These are phyloP conservation scores for Folsomia candida DNA, from an alignment of 2,888 invertebrate species.

Conservation along the genomic window DNA sequence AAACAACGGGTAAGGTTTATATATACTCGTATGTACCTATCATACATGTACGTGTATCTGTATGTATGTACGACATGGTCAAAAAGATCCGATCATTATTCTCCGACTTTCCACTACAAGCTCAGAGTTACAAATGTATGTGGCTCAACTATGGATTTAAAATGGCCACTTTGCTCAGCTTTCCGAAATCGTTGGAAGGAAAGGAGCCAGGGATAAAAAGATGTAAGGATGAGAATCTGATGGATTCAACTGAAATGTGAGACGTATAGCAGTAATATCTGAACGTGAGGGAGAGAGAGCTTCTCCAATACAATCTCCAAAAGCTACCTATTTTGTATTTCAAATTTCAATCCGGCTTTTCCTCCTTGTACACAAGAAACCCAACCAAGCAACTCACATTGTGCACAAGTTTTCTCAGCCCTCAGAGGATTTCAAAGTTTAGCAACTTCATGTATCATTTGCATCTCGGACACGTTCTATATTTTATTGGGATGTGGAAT, in stretches of 20 bases:
- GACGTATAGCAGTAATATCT: not conserved
- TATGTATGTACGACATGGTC: too few species aligned
- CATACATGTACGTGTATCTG: too few species aligned
- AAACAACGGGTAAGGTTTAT: too few species aligned
- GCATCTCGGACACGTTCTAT: not conserved
- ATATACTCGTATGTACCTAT: too few species aligned
- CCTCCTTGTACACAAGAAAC: too few species aligned
- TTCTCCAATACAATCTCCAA: not conserved
- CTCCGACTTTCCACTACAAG: not conserved
- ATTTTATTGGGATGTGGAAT: not conserved
- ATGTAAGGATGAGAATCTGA: not conserved
- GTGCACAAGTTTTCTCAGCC: not conserved
- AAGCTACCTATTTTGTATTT: not conserved
- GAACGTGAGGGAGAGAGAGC: not conserved
- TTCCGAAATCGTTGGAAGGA: not conserved
- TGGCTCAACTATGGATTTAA: not conserved
- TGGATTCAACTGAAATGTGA: not conserved
- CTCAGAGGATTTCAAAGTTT: not conserved
- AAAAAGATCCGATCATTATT: too few species aligned
- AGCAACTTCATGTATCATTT: not conserved
- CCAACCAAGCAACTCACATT: not conserved
- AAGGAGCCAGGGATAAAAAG: not conserved
- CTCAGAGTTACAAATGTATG: not conserved
- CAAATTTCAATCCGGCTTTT: not conserved
- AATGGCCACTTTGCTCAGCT: not conserved